Evolutionary conservation across 30 jellyfish, hydroid and myxozoan species (phyloP).

Genomic region (Mastigias papua): DNA sequence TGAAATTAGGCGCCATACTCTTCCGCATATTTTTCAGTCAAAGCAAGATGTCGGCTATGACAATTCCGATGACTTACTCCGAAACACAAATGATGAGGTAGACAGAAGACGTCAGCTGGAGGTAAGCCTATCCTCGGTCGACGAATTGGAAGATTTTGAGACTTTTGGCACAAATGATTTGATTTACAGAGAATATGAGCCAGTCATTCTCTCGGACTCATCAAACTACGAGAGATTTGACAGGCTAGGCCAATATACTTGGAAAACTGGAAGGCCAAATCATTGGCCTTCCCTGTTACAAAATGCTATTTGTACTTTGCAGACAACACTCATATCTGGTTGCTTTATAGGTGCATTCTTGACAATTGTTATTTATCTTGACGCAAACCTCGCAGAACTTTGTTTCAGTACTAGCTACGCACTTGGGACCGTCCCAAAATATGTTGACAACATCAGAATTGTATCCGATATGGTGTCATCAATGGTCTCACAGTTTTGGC

Average conservation of each 20-base stretch:
- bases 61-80: constrained; percentile 2
- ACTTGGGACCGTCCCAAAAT: constrained; percentile 1
- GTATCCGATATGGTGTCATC: constrained; percentile 50
- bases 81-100: not conserved
- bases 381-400: constrained; percentile 61
- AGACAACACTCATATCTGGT: constrained; percentile 62
- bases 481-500: constrained; percentile 52
- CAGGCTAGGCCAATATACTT: constrained; percentile 60
- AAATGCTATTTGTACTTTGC: constrained; percentile 41
- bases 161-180: constrained; percentile 46
- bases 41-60: not conserved
- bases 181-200: constrained; percentile 72
- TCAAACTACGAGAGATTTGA: constrained; percentile 60
- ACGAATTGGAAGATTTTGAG: constrained; percentile 64
- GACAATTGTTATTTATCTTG: constrained; percentile 50
- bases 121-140: constrained; percentile 51
- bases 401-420: constrained; percentile 38
- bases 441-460: constrained; percentile 6
- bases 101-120: constrained; percentile 50
- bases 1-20: not conserved
- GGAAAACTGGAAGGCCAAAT: constrained; percentile 76
- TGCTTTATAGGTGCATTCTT: constrained; percentile 30
- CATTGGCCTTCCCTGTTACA: constrained; percentile 37
- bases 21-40: not conserved
- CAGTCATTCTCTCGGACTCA: constrained; percentile 25